phyloP scores from a whole-genome alignment of 2,888 invertebrate species.

The Lottia scabra region DNA sequence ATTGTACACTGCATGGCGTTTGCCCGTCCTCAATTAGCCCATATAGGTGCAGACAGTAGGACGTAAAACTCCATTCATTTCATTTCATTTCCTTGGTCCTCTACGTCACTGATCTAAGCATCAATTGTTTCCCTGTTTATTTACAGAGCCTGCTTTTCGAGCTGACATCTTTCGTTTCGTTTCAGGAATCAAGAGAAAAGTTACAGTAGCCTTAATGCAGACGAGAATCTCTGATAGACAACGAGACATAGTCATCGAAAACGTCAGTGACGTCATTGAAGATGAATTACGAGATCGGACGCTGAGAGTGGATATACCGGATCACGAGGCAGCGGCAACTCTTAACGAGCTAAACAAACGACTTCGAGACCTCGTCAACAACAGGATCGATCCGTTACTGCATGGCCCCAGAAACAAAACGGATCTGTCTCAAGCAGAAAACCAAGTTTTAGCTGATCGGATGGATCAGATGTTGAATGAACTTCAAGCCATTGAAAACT shows the following conservation, averaged over 20 bases:
- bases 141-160: too few relatives aligned
- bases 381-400: conserved; percentile 33
- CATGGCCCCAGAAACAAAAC: conserved; percentile 23
- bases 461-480: conserved; percentile 24
- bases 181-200: conserved; percentile 24
- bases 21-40: too few relatives aligned
- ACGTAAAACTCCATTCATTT: too few relatives aligned
- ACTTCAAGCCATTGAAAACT: conserved; percentile 18
- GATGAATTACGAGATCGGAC: conserved; percentile 19
- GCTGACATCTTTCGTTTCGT: too few relatives aligned
- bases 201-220: conserved; percentile 25
- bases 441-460: conserved; percentile 11
- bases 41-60: too few relatives aligned
- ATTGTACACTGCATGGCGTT: too few relatives aligned
- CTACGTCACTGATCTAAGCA: too few relatives aligned
- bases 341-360: conserved; percentile 19
- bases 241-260: conserved; percentile 21
- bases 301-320: conserved; percentile 23
- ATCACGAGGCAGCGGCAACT: conserved; percentile 19
- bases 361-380: conserved; percentile 25
- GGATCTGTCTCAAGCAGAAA: conserved; percentile 20
- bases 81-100: too few relatives aligned
- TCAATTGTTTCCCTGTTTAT: too few relatives aligned
- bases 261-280: conserved; percentile 22
- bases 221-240: conserved; percentile 28